phyloP scores from a whole-genome alignment of 2,888 invertebrate genomes.

The Liposcelis brunnea region DNA sequence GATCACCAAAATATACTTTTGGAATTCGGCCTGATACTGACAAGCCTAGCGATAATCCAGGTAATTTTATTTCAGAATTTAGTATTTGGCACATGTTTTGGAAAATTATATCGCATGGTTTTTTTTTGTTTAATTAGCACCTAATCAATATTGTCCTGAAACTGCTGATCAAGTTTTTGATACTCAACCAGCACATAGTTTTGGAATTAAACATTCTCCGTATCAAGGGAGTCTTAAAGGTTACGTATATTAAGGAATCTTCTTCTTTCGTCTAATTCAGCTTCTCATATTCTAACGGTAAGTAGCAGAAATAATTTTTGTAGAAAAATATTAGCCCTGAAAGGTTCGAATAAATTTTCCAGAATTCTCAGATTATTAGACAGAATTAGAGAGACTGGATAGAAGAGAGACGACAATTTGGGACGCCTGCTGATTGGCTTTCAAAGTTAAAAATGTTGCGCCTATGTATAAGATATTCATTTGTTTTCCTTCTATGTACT shows the following conservation, averaged over 20 bases:
- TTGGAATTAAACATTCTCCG: slow-evolving; percentile 77
- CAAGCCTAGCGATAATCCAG: slow-evolving; percentile 14
- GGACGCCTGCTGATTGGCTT: too few relatives aligned
- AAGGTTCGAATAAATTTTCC: too few relatives aligned
- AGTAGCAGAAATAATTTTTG: too few relatives aligned
- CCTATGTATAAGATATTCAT: too few relatives aligned
- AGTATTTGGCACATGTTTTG: background rate
- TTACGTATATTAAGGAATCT: slow-evolving; percentile 14
- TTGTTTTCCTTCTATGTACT: too few relatives aligned
- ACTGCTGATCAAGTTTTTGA: slow-evolving; percentile 28
- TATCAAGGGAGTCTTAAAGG: slow-evolving; percentile 40
- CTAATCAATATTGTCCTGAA: slow-evolving; percentile 31
- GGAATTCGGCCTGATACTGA: slow-evolving; percentile 12
- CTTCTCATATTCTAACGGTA: too few relatives aligned
- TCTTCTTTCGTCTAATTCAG: too few relatives aligned
- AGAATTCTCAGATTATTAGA: too few relatives aligned
- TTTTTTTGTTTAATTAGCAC: slow-evolving; percentile 21
- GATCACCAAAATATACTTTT: slow-evolving; percentile 14
- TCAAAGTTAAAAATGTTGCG: too few relatives aligned
- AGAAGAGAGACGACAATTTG: too few relatives aligned
- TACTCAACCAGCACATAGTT: slow-evolving; percentile 50
- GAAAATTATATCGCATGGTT: background rate
- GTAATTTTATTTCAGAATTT: slow-evolving; percentile 12
- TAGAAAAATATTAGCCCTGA: too few relatives aligned
- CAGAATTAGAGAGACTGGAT: too few relatives aligned